Evolutionary conservation across 2,888 invertebrate genomes (phyloP), one percentile per base, ranked within the genome.

Genomic region (Brachynemurus nebulosus): DNA sequence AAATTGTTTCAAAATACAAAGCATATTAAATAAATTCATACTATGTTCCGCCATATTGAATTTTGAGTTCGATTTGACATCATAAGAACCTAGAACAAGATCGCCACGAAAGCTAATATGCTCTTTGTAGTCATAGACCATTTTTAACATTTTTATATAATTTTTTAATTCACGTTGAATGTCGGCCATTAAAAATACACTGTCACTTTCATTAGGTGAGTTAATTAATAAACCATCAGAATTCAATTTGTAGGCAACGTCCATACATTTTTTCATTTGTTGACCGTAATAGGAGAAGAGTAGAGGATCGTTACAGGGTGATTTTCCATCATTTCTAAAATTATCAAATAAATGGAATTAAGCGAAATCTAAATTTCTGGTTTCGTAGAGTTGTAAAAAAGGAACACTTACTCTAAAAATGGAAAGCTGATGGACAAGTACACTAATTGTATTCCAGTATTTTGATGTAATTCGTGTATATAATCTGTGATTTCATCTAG

Each of bases 51-150:
- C 55, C 65, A 75, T 74, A 64, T 67, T 46, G 20, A 20, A 20
- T 20, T 37, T 21, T 6, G 14, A n/a, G 4, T 8, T 33, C n/a
- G n/a, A n/a, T n/a, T n/a, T n/a, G n/a, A 25, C 33, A 12, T 44
- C 41, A 18, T 44, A 33, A 19, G 39, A 21, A 25, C 27, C 14
- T 4, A 35, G 42, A 11, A 44, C 35, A 12, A 34, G 27, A 18
- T 75, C 76, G 4, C 78, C 76, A 50, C 69, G 65, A 52, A 71
- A 76, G 36, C 71, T 74, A 34, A 77, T 63, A 51, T 74, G 70
- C 44, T 79, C 74, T 56, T 74, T 76, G 56, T 74, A 78, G 42
- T 72, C 78, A 1, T 74, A 69, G 3, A 74, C 74, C 57, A 78
- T 69, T 60, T 71, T 73, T 42, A 78, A 63, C 49, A 78, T 64